These are phyloP conservation scores for Pachyseris speciosa DNA, from an alignment of 64 coral and sea anemone genomes.

Conservation along the genomic window DNA sequence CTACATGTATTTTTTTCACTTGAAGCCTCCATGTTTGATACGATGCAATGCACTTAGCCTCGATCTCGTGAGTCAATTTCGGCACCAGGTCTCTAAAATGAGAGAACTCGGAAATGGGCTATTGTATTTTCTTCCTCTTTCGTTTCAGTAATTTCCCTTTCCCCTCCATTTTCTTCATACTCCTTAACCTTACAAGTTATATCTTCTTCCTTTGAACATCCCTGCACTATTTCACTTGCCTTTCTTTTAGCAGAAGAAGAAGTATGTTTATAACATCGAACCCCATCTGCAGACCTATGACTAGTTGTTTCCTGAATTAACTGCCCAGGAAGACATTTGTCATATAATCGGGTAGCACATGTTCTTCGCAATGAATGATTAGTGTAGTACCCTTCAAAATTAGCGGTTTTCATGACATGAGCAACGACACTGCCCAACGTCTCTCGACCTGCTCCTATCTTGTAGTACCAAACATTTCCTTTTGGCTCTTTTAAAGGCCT, in stretches of 20 bases:
- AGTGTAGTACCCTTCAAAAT: conserved; percentile 1
- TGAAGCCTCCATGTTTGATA: conserved; percentile 6
- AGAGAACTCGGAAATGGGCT: not conserved
- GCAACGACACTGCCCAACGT: conserved; percentile 27
- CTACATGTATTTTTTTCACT: conserved; percentile 10
- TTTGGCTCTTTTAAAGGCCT: conserved; percentile 28
- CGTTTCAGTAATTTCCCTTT: not conserved
- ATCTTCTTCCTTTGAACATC: not conserved
- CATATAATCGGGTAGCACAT: conserved; percentile 26
- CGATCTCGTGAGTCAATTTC: conserved; percentile 11
- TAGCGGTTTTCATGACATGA: conserved; percentile 8
- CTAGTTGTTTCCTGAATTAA: conserved; percentile 28
- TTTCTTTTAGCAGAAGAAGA: not conserved
- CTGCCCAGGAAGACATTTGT: conserved; percentile 13
- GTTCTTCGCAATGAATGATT: conserved; percentile 24
- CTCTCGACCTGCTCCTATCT: conserved; percentile 23
- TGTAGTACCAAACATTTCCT: conserved; percentile 14
- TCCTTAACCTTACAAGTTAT: not conserved
- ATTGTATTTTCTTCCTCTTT: not conserved
- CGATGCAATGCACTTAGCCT: conserved; percentile 4
- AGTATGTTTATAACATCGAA: not conserved
- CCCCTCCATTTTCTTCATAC: not conserved
- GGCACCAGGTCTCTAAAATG: not conserved
- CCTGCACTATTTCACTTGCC: not conserved
- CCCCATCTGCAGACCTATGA: conserved; percentile 9